A percentile compares a stretch with the other conserved stretches of the same genome.
phyloP scores from a whole-genome alignment of 2,888 invertebrate species.

The Torymus auratus region DNA sequence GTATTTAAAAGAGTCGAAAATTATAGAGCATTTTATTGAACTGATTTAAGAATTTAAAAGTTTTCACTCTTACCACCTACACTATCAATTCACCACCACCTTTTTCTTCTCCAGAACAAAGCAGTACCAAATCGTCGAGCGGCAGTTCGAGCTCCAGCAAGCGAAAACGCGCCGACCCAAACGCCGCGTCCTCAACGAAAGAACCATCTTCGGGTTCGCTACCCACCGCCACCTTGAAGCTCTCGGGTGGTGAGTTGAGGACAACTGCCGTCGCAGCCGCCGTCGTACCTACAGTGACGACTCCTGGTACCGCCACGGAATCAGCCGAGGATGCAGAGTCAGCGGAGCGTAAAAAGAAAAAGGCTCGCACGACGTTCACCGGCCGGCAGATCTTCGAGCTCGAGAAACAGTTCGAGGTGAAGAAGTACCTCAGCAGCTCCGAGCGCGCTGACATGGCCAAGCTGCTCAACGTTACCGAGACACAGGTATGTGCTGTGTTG shows the following conservation, averaged over 20 bases:
- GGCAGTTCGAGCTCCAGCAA: conserved; percentile 39
- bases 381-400: conserved; percentile 97
- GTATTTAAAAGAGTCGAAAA: too few species aligned
- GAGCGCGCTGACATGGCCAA: conserved; percentile 97
- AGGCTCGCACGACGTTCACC: conserved; percentile 96
- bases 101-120: too few species aligned
- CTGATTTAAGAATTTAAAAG: too few species aligned
- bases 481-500: conserved; percentile 84
- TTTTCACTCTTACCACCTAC: too few species aligned
- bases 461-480: conserved; percentile 94
- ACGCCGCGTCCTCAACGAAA: conserved; percentile 78
- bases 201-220: conserved; percentile 45
- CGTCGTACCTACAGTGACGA: not conserved
- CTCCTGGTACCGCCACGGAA: conserved; percentile 43
- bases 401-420: conserved; percentile 96
- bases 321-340: conserved; percentile 53
- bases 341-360: conserved; percentile 84
- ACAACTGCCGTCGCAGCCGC: conserved; percentile 24
- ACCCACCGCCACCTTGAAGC: conserved; percentile 62
- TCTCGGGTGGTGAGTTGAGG: conserved; percentile 61
- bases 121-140: not conserved
- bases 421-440: conserved; percentile 96
- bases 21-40: too few species aligned
- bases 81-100: too few species aligned
- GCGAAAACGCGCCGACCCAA: conserved; percentile 44